Percentiles rank a stretch among this genome's conserved stretches.
phyloP scores from a whole-genome alignment of 2,113 vertebrate genomes.

The Grallaria varia region DNA sequence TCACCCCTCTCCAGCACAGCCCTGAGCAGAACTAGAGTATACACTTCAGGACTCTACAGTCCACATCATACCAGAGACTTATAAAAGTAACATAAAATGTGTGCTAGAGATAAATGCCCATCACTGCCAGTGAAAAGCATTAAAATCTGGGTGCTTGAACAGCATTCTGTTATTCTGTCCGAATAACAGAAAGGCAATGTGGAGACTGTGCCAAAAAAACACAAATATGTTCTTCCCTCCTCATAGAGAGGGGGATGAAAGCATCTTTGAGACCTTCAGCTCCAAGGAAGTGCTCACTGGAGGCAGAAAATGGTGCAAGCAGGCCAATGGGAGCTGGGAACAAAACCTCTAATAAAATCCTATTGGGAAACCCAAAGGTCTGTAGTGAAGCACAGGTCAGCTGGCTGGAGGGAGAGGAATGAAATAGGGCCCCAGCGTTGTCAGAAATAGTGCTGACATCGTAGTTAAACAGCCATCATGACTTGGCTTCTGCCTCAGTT shows the following conservation, averaged over 20 bases:
- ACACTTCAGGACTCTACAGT: not conserved
- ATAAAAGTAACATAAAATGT: not conserved
- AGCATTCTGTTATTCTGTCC: not conserved
- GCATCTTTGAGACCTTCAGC: not conserved
- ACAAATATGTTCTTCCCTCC: not conserved
- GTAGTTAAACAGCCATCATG: not conserved
- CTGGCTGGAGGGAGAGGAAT: not conserved
- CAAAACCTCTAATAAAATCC: not conserved
- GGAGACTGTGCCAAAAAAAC: fast-evolving
- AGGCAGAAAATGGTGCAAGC: not conserved
- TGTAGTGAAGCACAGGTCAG: not conserved
- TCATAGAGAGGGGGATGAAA: not conserved
- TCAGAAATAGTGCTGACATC: not conserved
- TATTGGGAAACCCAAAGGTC: not conserved
- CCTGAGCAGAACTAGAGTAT: not conserved
- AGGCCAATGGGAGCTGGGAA: not conserved
- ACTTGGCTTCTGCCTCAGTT: not conserved
- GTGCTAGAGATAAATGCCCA: not conserved
- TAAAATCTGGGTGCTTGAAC: not conserved
- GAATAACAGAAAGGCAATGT: not conserved
- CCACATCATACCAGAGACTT: not conserved
- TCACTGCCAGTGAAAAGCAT: not conserved
- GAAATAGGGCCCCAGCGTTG: not conserved
- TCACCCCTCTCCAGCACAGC: not conserved
- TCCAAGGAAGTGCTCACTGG: not conserved